Percentiles rank a stretch among this genome's conserved stretches.
Evolutionary conservation across 2,888 invertebrate genomes (phyloP).

Genomic region (Peribatodes rhomboidaria): DNA sequence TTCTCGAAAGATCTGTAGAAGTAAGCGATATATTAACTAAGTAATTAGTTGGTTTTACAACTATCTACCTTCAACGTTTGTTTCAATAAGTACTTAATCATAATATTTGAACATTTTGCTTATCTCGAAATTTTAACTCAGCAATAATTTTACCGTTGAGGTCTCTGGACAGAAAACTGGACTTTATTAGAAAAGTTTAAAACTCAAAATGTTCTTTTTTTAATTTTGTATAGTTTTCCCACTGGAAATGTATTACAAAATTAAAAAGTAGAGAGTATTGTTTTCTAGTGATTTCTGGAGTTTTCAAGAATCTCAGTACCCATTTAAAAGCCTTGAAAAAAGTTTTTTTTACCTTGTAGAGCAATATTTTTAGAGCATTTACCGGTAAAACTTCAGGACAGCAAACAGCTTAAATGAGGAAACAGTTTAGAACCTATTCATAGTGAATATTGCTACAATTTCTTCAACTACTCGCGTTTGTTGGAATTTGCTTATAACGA

Average conservation of each 20-base stretch:
- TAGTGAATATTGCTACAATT: conserved; percentile 3
- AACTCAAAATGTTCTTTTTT: too few species aligned
- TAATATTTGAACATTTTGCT: too few species aligned
- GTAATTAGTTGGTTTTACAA: too few species aligned
- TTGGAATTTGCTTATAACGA: background rate
- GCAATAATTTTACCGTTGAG: too few species aligned
- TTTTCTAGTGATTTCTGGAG: background rate
- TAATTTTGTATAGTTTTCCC: too few species aligned
- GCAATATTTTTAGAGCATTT: conserved; percentile 30
- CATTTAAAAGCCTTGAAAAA: background rate
- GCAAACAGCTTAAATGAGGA: background rate
- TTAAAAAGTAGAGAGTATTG: background rate
- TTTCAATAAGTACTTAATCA: too few species aligned
- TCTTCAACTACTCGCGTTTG: background rate
- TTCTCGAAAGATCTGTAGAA: background rate
- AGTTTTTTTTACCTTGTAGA: conserved; percentile 3
- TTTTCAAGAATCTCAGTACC: background rate
- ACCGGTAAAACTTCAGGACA: conserved; percentile 25
- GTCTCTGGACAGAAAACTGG: too few species aligned
- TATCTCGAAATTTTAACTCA: too few species aligned
- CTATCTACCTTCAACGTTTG: too few species aligned
- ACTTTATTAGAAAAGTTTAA: too few species aligned
- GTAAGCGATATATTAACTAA: too few species aligned
- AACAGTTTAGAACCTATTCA: conserved; percentile 15
- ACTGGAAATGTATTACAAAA: too few species aligned